phyloP scores from a whole-genome alignment of 2,797 vertebrate species.

The Ataeniobius toweri region DNA sequence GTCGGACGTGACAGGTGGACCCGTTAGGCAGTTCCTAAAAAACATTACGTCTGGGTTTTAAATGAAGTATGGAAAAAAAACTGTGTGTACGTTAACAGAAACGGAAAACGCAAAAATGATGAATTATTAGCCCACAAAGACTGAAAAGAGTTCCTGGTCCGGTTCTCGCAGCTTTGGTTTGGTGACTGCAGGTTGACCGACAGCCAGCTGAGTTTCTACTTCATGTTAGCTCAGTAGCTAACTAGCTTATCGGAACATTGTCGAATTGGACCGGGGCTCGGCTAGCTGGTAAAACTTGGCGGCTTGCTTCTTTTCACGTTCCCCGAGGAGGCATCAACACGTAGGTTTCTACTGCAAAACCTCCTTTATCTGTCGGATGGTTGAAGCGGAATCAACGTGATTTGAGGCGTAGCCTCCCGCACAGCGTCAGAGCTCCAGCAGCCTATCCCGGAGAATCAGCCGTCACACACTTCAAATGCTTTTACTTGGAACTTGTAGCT shows the following conservation, averaged over 20 bases:
- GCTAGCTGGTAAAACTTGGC: neutral
- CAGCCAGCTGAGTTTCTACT: conserved; percentile 18
- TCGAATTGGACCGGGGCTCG: conserved; percentile 3
- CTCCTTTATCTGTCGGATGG: conserved; percentile 14
- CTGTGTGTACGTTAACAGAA: neutral
- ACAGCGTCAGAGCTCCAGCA: conserved; percentile 45
- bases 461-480: conserved; percentile 53
- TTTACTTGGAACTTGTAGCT: conserved; percentile 55
- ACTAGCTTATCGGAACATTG: conserved; percentile 20
- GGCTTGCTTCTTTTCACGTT: no score
- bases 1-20: conserved; percentile 7
- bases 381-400: conserved; percentile 38
- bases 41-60: neutral
- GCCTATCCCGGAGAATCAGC: conserved; percentile 51
- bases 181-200: conserved; percentile 12
- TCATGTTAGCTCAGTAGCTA: conserved; percentile 40
- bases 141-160: neutral
- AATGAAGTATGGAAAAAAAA: neutral
- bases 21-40: neutral
- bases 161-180: conserved; percentile 5
- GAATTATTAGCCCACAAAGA: neutral
- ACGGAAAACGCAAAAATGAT: neutral
- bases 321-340: neutral
- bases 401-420: conserved; percentile 58
- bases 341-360: neutral